Percentiles rank a stretch among this genome's conserved stretches.
phyloP scores from a whole-genome alignment of 2,113 vertebrate genomes.

The Hystrix brachyura region DNA sequence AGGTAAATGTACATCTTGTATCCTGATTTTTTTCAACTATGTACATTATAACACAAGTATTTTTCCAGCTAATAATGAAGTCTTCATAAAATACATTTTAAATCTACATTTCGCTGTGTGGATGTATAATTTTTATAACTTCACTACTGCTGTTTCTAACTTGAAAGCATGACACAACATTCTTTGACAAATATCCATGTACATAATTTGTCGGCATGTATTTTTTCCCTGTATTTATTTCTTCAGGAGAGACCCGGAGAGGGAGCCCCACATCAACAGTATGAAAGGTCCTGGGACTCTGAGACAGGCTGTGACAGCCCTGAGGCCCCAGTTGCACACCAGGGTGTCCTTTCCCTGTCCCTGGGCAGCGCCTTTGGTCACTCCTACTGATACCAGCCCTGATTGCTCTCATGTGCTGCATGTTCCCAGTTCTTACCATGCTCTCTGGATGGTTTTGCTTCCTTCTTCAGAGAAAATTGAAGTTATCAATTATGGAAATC shows the following conservation, averaged over 20 bases:
- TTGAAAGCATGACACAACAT: background rate
- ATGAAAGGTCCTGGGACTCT: background rate
- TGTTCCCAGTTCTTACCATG: background rate
- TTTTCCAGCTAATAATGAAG: background rate
- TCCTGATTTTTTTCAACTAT: background rate
- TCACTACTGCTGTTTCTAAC: background rate
- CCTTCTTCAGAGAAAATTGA: slow-evolving; percentile 34
- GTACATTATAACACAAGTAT: background rate
- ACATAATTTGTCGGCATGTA: background rate
- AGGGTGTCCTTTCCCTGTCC: background rate
- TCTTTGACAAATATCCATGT: background rate
- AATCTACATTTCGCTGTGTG: background rate
- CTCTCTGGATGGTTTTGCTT: background rate
- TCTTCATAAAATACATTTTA: slow-evolving; percentile 41
- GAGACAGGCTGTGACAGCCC: background rate
- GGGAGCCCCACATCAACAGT: background rate
- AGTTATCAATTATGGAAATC: background rate
- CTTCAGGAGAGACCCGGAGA: background rate
- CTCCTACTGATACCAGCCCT: background rate
- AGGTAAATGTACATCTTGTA: slow-evolving; percentile 43
- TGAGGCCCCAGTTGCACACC: background rate
- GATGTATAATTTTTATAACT: background rate
- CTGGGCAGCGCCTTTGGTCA: background rate
- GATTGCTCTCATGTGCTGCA: background rate
- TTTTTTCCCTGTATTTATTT: background rate